Conservation (phyloP, 1,140 invertebrate species). For the Belonocnema kinseyi region DNA sequence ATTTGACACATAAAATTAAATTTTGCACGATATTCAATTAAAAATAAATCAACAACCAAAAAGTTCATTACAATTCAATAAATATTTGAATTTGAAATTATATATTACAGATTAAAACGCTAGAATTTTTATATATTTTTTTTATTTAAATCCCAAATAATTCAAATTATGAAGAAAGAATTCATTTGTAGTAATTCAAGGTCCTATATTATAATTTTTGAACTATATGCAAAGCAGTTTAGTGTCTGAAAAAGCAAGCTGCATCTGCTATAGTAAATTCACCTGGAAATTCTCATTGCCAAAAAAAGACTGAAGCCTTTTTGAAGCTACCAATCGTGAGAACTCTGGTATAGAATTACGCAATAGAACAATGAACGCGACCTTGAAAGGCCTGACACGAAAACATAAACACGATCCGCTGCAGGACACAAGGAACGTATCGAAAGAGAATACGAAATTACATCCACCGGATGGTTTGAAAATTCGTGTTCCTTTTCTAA, state of each 20-base stretch:
- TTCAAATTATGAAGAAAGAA: too few species aligned
- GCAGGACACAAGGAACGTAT: background rate
- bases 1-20: too few species aligned
- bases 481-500: background rate
- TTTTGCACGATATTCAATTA: too few species aligned
- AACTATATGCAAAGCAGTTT: too few species aligned
- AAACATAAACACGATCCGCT: slow-evolving; percentile 3
- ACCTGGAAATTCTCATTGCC: background rate
- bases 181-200: too few species aligned
- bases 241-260: background rate
- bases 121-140: too few species aligned
- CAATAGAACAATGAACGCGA: slow-evolving; percentile 22
- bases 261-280: background rate
- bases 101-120: too few species aligned
- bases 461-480: background rate
- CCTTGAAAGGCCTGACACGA: slow-evolving; percentile 16
- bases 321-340: slow-evolving; percentile 2
- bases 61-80: too few species aligned
- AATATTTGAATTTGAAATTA: too few species aligned
- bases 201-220: too few species aligned
- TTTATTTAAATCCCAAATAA: too few species aligned
- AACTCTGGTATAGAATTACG: background rate
- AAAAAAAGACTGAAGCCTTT: slow-evolving; percentile 6
- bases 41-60: too few species aligned
- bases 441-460: background rate